phyloP scores from a whole-genome alignment of 2,797 vertebrate species.

The Hybognathus amarus region DNA sequence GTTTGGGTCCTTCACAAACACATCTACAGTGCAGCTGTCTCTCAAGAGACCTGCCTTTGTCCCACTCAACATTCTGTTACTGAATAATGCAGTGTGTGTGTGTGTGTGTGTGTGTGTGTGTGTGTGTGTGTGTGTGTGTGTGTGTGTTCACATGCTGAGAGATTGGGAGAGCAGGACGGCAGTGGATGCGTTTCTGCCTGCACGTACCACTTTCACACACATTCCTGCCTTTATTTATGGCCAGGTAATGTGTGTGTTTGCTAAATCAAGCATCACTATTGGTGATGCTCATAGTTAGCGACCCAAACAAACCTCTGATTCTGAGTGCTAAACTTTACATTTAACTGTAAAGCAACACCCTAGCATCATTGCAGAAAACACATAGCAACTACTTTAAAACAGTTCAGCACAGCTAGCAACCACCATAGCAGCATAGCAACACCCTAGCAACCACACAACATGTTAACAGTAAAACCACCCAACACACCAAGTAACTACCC shows the following conservation, averaged over 20 bases:
- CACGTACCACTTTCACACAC: slow-evolving; percentile 50
- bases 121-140: slow-evolving; percentile 33
- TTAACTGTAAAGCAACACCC: background rate
- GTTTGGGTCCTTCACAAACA: slow-evolving; percentile 28
- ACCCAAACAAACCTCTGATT: no score
- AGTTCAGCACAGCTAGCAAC: background rate
- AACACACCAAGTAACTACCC: background rate
- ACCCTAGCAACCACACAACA: background rate
- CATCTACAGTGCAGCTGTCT: background rate
- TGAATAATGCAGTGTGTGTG: slow-evolving; percentile 28
- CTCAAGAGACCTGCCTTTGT: slow-evolving; percentile 42
- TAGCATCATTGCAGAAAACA: background rate
- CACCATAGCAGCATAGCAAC: background rate
- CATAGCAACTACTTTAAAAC: background rate
- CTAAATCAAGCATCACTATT: background rate
- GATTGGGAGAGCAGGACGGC: slow-evolving; percentile 12
- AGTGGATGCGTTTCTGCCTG: slow-evolving; percentile 34
- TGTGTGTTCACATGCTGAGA: slow-evolving; percentile 27
- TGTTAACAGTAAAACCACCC: background rate
- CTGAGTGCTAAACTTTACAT: background rate
- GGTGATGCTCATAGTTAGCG: background rate
- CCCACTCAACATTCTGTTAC: slow-evolving; percentile 34
- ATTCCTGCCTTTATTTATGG: background rate
- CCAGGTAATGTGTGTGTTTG: slow-evolving; percentile 6
- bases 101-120: background rate